phyloP scores from a whole-genome alignment of 1,140 invertebrate genomes.

The Musca domestica region DNA sequence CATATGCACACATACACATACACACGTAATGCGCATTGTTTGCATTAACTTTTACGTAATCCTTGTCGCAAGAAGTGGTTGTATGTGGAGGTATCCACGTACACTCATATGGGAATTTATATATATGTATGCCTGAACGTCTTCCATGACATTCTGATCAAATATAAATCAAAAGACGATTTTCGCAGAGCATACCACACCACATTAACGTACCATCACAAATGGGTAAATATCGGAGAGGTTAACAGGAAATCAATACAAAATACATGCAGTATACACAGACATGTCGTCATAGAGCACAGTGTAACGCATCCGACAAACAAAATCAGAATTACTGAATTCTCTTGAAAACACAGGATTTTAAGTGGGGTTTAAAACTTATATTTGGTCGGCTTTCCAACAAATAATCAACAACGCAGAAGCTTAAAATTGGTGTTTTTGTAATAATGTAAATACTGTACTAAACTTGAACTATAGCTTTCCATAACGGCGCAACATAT shows the following conservation, averaged over 20 bases:
- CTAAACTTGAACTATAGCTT: too few species aligned
- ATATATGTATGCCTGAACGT: background rate
- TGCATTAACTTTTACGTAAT: background rate
- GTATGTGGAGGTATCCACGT: background rate
- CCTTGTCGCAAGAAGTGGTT: background rate
- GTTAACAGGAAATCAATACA: background rate
- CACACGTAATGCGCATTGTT: background rate
- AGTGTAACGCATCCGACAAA: too few species aligned
- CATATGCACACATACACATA: background rate
- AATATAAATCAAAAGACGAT: conserved; percentile 32
- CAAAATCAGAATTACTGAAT: too few species aligned
- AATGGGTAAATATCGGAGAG: background rate
- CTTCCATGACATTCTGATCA: conserved; percentile 9
- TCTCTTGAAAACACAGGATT: too few species aligned
- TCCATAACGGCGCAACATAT: too few species aligned
- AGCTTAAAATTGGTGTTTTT: too few species aligned
- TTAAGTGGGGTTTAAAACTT: too few species aligned
- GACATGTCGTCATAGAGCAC: too few species aligned
- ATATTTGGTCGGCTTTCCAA: too few species aligned
- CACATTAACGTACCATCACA: conserved; percentile 24
- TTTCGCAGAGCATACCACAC: conserved; percentile 29
- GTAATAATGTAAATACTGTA: too few species aligned
- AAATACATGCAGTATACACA: too few species aligned
- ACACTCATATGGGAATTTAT: background rate
- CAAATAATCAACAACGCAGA: background rate